Percentiles rank a stretch among this genome's conserved stretches.
phyloP scores from a whole-genome alignment of 1,140 invertebrate species.

The Drosophila sproati region DNA sequence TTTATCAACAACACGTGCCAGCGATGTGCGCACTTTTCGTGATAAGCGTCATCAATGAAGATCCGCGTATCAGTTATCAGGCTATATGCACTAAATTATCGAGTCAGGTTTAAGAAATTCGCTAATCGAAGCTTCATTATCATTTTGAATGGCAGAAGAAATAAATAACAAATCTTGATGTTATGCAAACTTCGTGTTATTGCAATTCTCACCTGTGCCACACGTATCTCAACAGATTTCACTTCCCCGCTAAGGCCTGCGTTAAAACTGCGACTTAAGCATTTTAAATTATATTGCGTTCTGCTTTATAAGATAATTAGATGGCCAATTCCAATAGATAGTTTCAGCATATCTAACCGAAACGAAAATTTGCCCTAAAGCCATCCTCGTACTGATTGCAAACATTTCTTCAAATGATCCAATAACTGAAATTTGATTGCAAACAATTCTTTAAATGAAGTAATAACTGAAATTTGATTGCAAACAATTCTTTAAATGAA shows the following conservation, averaged over 20 bases:
- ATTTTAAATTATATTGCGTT: too few species aligned
- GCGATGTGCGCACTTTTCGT: conserved; percentile 3
- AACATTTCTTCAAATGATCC: too few species aligned
- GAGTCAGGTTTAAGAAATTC: conserved; percentile 16
- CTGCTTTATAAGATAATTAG: too few species aligned
- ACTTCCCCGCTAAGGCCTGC: neutral
- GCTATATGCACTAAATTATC: conserved; percentile 17
- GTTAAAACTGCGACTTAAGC: neutral
- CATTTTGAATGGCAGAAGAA: neutral
- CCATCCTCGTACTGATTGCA: too few species aligned
- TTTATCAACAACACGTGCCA: neutral
- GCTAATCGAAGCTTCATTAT: conserved; percentile 14
- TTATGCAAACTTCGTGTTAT: neutral
- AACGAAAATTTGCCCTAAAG: too few species aligned
- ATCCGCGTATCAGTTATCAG: conserved; percentile 8
- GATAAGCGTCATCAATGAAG: conserved; percentile 26
- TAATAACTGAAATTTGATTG: too few species aligned
- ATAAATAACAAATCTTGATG: neutral
- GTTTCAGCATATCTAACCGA: too few species aligned
- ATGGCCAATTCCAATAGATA: too few species aligned
- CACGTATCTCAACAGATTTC: neutral
- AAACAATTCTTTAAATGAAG: too few species aligned
- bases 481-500: too few species aligned
- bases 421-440: too few species aligned
- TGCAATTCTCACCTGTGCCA: neutral